These are phyloP conservation scores for Notospermus geniculatus DNA, from an alignment of 1,140 invertebrate genomes.

Conservation along the genomic window DNA sequence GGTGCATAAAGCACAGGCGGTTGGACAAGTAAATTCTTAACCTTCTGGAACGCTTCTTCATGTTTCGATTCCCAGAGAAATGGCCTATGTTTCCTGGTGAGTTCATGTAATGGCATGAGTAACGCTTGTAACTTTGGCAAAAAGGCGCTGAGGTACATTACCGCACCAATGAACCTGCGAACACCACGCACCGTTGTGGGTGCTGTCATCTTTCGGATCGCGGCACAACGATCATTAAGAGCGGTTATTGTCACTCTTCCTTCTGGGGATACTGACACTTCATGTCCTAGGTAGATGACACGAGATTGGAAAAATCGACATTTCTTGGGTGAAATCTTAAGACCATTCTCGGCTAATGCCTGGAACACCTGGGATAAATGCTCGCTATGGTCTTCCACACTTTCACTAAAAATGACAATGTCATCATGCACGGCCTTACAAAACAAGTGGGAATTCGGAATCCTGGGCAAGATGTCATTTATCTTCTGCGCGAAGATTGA, in stretches of 20 bases:
- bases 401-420: not conserved
- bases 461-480: not conserved
- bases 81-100: not conserved
- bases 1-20: no score
- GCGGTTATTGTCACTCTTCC: no score
- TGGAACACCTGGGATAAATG: no score
- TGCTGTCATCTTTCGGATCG: not conserved
- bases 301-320: not conserved
- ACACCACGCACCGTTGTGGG: not conserved
- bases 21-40: not conserved
- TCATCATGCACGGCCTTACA: not conserved
- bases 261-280: no score
- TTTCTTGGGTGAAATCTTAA: no score
- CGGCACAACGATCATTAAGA: no score
- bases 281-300: no score
- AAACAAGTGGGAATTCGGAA: not conserved
- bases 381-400: no score
- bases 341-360: no score
- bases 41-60: not conserved
- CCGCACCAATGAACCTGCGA: not conserved
- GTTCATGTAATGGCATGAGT: not conserved
- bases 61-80: not conserved
- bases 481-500: not conserved
- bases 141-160: not conserved
- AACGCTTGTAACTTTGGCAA: not conserved